phyloP scores from a whole-genome alignment of 2,797 vertebrate genomes.

The Thalassophryne amazonica region DNA sequence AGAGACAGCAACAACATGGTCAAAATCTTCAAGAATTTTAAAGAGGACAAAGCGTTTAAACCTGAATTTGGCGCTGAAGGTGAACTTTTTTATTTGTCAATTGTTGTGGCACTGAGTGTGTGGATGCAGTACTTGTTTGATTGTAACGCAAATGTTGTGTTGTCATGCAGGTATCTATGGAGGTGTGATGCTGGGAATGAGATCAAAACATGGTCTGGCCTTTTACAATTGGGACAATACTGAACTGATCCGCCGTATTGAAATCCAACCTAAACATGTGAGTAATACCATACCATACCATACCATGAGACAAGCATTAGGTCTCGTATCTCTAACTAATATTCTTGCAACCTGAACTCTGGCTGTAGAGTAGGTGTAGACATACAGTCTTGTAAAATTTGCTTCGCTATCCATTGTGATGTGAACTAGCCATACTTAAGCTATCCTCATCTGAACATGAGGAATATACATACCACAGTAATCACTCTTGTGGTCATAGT shows the following conservation, averaged over 20 bases:
- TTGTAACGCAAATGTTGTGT: neutral
- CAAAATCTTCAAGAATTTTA: constrained; percentile 96
- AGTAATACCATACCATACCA: too few species aligned
- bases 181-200: constrained; percentile 89
- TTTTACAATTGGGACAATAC: constrained; percentile 94
- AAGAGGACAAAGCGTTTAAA: constrained; percentile 93
- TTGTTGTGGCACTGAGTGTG: too few species aligned
- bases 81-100: constrained; percentile 45
- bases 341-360: too few species aligned
- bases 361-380: too few species aligned
- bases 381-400: too few species aligned
- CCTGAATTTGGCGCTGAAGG: constrained; percentile 94
- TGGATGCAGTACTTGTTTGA: neutral
- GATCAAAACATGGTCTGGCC: constrained; percentile 88
- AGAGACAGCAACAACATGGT: constrained; percentile 89
- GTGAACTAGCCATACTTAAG: too few species aligned
- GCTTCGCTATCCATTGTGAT: too few species aligned
- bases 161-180: constrained; percentile 84
- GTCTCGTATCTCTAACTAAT: too few species aligned
- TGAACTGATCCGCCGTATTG: constrained; percentile 89
- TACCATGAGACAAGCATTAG: too few species aligned
- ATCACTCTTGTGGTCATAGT: too few species aligned
- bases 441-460: too few species aligned
- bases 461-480: too few species aligned
- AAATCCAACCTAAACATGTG: constrained; percentile 93